Evolutionary conservation across 2,797 vertebrate species (phyloP).

Genomic region (Corythornis leucogaster): DNA sequence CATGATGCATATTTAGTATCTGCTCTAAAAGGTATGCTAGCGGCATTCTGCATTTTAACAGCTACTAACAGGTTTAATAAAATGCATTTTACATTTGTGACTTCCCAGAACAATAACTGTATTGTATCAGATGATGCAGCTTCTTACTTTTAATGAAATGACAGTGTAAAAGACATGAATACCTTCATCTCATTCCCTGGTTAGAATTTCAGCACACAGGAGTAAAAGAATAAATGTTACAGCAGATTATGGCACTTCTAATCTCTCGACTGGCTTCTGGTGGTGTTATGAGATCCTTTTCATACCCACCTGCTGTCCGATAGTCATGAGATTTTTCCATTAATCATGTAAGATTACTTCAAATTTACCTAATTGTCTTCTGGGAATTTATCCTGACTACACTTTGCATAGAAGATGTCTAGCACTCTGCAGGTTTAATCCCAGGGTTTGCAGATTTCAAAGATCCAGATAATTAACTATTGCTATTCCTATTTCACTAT

Average conservation of each 20-base stretch:
- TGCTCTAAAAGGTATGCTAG: slow-evolving; percentile 47
- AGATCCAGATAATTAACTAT: neutral
- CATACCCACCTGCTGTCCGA: neutral
- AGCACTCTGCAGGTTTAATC: neutral
- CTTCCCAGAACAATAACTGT: slow-evolving; percentile 40
- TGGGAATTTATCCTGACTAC: neutral
- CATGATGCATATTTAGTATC: slow-evolving; percentile 32
- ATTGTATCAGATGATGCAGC: slow-evolving; percentile 43
- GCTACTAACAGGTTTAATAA: slow-evolving; percentile 55
- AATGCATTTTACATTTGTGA: slow-evolving; percentile 27
- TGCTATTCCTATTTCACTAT: neutral
- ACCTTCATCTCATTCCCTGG: neutral
- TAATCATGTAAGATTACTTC: slow-evolving; percentile 25
- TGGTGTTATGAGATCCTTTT: neutral
- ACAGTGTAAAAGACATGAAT: slow-evolving; percentile 40
- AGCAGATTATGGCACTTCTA: slow-evolving; percentile 12
- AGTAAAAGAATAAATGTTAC: neutral
- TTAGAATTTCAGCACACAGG: neutral
- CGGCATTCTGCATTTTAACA: slow-evolving; percentile 52
- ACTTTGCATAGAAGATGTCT: neutral
- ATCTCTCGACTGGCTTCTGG: slow-evolving; percentile 15
- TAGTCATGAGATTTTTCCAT: slow-evolving; percentile 21
- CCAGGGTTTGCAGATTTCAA: neutral
- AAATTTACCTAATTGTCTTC: slow-evolving; percentile 1
- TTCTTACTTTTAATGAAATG: slow-evolving; percentile 66